These are phyloP conservation scores for cattle (Bos taurus) DNA, from an alignment of 2,113 vertebrate species.

Conservation along the genomic window DNA sequence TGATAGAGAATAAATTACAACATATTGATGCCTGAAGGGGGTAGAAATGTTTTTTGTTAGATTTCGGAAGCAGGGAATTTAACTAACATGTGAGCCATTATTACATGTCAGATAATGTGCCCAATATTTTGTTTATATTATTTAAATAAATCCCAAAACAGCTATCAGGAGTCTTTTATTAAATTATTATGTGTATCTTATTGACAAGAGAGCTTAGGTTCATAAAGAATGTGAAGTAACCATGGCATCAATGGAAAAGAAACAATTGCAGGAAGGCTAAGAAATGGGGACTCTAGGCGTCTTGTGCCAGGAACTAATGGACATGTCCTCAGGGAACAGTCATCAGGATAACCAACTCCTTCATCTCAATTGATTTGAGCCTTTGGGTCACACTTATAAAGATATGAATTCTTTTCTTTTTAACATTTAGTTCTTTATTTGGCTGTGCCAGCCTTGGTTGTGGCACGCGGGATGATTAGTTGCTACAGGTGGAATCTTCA, in stretches of 20 bases:
- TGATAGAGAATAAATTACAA: not conserved
- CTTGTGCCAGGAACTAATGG: not conserved
- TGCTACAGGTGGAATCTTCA: not conserved
- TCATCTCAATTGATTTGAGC: not conserved
- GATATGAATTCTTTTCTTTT: not conserved
- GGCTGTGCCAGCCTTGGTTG: not conserved
- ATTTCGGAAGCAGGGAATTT: fast-evolving
- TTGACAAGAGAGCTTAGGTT: not conserved
- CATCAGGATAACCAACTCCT: not conserved
- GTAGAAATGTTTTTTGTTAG: not conserved
- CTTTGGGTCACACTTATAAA: not conserved
- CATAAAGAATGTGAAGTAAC: not conserved
- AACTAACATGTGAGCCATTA: not conserved
- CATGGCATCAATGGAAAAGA: not conserved
- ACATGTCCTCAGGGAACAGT: not conserved
- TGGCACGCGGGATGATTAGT: not conserved
- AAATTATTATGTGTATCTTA: not conserved
- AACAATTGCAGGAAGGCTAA: not conserved
- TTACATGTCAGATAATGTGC: not conserved
- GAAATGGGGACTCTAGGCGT: not conserved
- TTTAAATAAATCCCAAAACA: not conserved
- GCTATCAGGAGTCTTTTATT: not conserved
- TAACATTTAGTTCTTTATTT: not conserved
- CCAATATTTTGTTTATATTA: not conserved
- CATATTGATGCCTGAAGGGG: not conserved